Conservation (phyloP, 1,140 invertebrate genomes). For the Camponotus floridanus region DNA sequence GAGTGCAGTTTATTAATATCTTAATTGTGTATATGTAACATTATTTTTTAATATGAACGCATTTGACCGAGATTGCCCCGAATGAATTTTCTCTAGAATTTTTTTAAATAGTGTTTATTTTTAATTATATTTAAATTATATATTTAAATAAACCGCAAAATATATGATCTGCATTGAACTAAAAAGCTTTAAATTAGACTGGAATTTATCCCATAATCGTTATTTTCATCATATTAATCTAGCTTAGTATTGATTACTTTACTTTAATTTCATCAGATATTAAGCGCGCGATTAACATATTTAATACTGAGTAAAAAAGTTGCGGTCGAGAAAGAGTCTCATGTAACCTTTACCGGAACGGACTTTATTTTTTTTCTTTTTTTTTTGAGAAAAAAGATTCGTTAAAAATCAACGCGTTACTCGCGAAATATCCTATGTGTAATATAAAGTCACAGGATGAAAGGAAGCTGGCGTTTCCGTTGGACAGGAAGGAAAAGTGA, state of each 20-base stretch:
- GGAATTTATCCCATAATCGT: not conserved
- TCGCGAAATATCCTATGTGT: conserved; percentile 19
- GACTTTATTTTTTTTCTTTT: not conserved
- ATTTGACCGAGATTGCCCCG: not conserved
- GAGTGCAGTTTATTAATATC: not conserved
- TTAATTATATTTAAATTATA: not conserved
- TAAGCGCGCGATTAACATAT: not conserved
- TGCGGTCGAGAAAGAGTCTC: not conserved
- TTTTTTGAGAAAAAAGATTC: not conserved
- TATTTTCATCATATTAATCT: not conserved
- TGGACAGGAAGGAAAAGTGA: conserved; percentile 30
- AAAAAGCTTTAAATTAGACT: conserved; percentile 4
- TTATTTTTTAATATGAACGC: conserved; percentile 33
- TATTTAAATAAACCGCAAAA: not conserved
- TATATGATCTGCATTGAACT: not conserved
- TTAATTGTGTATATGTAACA: not conserved
- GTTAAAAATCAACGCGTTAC: conserved; percentile 32
- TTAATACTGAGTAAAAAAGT: conserved; percentile 15
- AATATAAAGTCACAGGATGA: conserved; percentile 33
- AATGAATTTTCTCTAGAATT: conserved; percentile 3
- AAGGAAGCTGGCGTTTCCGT: not conserved
- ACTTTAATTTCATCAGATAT: not conserved
- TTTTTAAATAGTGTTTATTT: conserved; percentile 6
- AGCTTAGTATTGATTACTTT: conserved; percentile 1
- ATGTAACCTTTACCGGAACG: not conserved